Conservation (phyloP, 2,888 invertebrate species). For the Idaea biselata region DNA sequence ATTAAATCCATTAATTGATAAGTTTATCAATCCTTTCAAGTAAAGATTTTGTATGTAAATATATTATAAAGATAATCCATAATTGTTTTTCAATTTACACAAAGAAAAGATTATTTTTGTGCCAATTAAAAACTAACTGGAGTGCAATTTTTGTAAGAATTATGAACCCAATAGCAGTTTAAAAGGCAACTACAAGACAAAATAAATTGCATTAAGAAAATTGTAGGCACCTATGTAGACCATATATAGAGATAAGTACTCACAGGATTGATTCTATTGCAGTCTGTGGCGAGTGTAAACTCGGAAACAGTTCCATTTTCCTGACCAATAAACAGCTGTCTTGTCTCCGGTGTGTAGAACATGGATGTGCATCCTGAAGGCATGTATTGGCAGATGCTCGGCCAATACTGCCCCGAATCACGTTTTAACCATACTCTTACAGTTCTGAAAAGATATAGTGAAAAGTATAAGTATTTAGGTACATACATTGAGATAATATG, state of each 20-base stretch:
- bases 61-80: no score
- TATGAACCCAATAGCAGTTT: no score
- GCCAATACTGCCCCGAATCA: slow-evolving; percentile 99
- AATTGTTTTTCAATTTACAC: no score
- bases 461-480: slow-evolving; percentile 16
- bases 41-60: no score
- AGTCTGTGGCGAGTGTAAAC: slow-evolving; percentile 94
- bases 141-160: no score
- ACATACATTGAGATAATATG: slow-evolving; percentile 9
- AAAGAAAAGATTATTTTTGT: no score
- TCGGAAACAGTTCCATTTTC: slow-evolving; percentile 96
- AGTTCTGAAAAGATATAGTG: slow-evolving; percentile 82
- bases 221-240: no score
- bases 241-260: slow-evolving; percentile 39
- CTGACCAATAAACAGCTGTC: slow-evolving; percentile 95
- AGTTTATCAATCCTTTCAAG: no score
- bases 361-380: slow-evolving; percentile 95
- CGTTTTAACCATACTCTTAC: slow-evolving; percentile 98
- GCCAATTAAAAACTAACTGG: no score
- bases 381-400: slow-evolving; percentile 97
- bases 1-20: no score
- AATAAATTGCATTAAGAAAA: no score
- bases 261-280: slow-evolving; percentile 93
- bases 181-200: no score
- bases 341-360: slow-evolving; percentile 92